A percentile compares a stretch with the other conserved stretches of the same genome.
phyloP scores from a whole-genome alignment of 2,113 vertebrate species.

The Odontophorus gujanensis region DNA sequence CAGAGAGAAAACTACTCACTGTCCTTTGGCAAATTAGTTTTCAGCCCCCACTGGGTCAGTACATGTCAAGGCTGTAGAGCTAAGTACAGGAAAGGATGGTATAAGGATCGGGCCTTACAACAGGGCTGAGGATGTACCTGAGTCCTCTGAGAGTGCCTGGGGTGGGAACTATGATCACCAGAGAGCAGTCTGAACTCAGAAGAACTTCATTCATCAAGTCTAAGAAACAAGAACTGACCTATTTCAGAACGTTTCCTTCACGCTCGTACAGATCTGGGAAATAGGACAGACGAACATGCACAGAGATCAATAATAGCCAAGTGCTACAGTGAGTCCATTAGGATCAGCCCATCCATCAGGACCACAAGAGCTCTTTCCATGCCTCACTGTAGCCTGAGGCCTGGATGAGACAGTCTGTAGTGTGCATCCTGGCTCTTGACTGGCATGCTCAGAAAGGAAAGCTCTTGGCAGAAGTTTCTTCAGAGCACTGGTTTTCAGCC shows the following conservation, averaged over 20 bases:
- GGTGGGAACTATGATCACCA: neutral
- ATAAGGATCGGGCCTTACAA: fast-evolving
- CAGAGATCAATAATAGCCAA: slow-evolving; percentile 61
- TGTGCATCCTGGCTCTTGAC: neutral
- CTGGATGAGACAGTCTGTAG: neutral
- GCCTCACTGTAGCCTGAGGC: slow-evolving; percentile 56
- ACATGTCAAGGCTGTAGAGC: neutral
- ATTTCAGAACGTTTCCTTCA: slow-evolving; percentile 51
- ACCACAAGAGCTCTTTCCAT: neutral
- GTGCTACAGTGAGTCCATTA: slow-evolving; percentile 56
- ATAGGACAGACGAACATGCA: slow-evolving; percentile 44
- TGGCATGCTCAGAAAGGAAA: neutral
- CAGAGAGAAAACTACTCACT: neutral
- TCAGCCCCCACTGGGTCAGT: neutral
- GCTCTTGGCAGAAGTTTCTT: neutral
- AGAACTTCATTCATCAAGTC: neutral
- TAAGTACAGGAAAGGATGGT: neutral
- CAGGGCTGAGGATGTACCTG: neutral
- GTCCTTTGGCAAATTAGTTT: neutral
- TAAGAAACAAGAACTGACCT: slow-evolving; percentile 46
- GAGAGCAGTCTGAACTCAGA: neutral
- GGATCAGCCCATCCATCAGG: slow-evolving; percentile 55
- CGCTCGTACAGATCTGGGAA: slow-evolving; percentile 49
- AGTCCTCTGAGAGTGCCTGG: neutral
- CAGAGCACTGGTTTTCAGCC: neutral